Conservation (phyloP, 2,888 invertebrate species). For the Baccha elongata region DNA sequence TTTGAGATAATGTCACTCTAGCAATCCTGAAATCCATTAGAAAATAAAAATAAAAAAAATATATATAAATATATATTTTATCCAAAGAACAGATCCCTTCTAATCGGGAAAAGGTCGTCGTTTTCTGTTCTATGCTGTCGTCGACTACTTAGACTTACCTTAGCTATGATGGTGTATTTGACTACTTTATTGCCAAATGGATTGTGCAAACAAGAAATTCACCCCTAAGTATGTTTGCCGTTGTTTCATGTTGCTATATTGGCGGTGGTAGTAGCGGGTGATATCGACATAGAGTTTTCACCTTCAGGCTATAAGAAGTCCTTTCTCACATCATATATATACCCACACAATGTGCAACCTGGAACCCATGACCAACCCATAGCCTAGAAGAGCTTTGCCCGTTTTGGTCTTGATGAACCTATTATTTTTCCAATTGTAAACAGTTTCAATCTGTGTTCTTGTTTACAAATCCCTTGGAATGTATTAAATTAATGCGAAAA, state of each 20-base stretch:
- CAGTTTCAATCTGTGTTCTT: constrained; percentile 71
- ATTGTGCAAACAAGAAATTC: constrained; percentile 72
- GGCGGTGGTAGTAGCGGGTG: constrained; percentile 4
- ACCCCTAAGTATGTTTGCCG: constrained; percentile 71
- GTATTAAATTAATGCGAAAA: constrained; percentile 74
- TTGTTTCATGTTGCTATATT: constrained; percentile 52
- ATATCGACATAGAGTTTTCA: constrained; percentile 22
- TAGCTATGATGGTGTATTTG: constrained; percentile 63
- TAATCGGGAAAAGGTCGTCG: constrained; percentile 65
- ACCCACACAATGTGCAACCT: constrained; percentile 13
- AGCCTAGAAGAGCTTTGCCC: constrained; percentile 8
- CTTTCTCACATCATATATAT: constrained; percentile 2
- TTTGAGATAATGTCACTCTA: constrained; percentile 72
- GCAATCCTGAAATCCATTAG: constrained; percentile 70
- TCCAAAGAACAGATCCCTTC: constrained; percentile 37
- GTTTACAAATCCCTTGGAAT: constrained; percentile 74
- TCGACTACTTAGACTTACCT: constrained; percentile 68
- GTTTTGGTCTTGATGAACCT: constrained; percentile 70
- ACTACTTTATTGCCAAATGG: constrained; percentile 74
- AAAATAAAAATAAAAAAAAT: constrained; percentile 66
- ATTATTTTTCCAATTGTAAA: constrained; percentile 69
- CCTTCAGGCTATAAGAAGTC: constrained; percentile 54
- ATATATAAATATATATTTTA: neutral
- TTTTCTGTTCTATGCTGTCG: constrained; percentile 16
- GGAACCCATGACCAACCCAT: constrained; percentile 38